Evolutionary conservation across 2,113 vertebrate species (phyloP), one percentile per base, ranked within the genome.

Genomic region (Gasterosteus aculeatus): DNA sequence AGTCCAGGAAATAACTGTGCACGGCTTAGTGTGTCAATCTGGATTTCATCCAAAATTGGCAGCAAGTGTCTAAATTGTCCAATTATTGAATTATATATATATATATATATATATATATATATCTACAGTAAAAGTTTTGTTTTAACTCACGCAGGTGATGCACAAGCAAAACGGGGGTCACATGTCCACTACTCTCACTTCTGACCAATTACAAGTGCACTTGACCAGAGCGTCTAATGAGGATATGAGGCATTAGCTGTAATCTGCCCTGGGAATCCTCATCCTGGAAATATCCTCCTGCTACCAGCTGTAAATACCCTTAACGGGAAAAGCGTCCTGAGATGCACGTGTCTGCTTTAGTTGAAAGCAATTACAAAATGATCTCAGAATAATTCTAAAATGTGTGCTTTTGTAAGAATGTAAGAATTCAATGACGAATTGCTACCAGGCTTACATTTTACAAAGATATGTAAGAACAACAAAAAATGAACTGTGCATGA

Each of bases 231-330:
- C 44, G 74, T 57, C 56, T 91, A 92, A 92, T 89, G 88, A 91
- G 87, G 84, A 92, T 92, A 78, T 73, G 60, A 67, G 77, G 86
- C 84, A 93, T 93, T 94, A 93, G 53, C 71, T 41, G 47, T 94
- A 93, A 94, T 93, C 92, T 82, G 82, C 29, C 85, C 75, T 58
- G 87, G 75, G 85, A 92, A 87, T 87, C 86, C 64, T 72, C 70
- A 68, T 11, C 59, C 73, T 89, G 80, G 82, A 92, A 88, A 89
- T 89, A 83, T 81, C 82, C 60, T 41, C 2, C 47, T 29, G 68
- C 83, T 82, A 87, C 67, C 49, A 72, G 7, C 31, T 69, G 18
- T 56, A 31, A 61, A 39, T 65, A 11, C n/a, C 33, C 10, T 38
- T 53, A 1, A 51, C 15, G 1, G 14, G 22, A 5, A 57, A 57